Evolutionary conservation across 2,113 vertebrate genomes (phyloP), one percentile per base, ranked within the genome.

Genomic region (Cichladusa arquata): DNA sequence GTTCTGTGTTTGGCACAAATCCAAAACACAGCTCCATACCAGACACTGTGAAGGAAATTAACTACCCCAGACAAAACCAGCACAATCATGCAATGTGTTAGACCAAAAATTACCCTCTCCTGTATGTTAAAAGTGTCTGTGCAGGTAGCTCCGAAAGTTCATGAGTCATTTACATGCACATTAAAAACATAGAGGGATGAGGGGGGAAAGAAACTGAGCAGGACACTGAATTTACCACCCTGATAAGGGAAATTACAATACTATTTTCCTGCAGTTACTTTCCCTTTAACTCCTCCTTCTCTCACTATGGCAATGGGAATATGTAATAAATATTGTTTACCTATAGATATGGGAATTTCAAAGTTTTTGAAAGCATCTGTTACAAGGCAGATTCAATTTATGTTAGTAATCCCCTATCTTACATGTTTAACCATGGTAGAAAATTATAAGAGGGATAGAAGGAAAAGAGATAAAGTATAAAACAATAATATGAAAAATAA

Each of bases 391-490:
- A 36, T 67, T 36, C 17, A 31, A 29, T 64, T 71, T 83, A 62
- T 81, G 6, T 11, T 83, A 28, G 34, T 14, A 54, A 42, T 6
- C 2, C 3, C 0, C 7, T 17, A 0, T 40, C 17, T 79, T 65
- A 47, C 4, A n/a, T 22, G 89, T 53, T 60, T 60, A 70, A 65
- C 4, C 8, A 28, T 56, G 14, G 45, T 26, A 40, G 40, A 72
- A 71, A 84, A 74, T 0, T 0, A 14, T 44, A 25, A 76, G 5
- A 77, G 4, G 6, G 6, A 34, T 19, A 64, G 16, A 81, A 67
- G 5, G 4, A 18, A n/a, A 85, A 81, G 16, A 5, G 5, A 33
- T 20, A 36, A 64, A 54, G 4, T 17, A 34, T 28, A 34, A 51
- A 66, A 80, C 3, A 24, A 36, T 57, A 85, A 34, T 11, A 62